A percentile compares a stretch with the other conserved stretches of the same genome.
These are phyloP conservation scores for Emberiza fucata DNA, from an alignment of 2,113 vertebrate genomes.

Conservation along the genomic window DNA sequence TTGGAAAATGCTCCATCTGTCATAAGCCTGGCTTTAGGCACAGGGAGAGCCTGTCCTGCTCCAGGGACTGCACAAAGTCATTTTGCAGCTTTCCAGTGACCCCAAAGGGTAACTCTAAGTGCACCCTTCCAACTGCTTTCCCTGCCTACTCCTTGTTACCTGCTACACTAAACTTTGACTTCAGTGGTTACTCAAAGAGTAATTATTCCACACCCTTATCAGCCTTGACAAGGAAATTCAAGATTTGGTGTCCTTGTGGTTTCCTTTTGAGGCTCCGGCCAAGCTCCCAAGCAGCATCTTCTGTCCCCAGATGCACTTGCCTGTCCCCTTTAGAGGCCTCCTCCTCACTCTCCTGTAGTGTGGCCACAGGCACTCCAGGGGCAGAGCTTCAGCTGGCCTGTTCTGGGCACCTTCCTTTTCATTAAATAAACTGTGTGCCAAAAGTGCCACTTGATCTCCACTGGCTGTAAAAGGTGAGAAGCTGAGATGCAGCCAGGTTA, in stretches of 20 bases:
- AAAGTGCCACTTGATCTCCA: neutral
- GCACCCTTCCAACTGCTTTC: neutral
- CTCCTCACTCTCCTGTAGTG: neutral
- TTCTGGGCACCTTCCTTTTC: neutral
- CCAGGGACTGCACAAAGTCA: rapidly evolving
- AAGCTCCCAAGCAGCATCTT: neutral
- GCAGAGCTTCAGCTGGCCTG: neutral
- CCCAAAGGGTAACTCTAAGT: neutral
- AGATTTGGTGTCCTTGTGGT: neutral
- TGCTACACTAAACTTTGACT: neutral
- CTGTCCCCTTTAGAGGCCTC: neutral
- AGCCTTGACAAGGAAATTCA: neutral
- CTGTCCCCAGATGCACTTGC: neutral
- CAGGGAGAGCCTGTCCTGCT: neutral
- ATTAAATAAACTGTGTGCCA: neutral
- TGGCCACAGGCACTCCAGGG: neutral
- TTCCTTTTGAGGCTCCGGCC: neutral
- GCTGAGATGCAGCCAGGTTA: neutral
- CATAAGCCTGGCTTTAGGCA: neutral
- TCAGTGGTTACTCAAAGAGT: neutral
- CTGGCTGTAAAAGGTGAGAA: neutral
- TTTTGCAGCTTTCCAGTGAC: neutral
- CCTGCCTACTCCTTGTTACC: neutral
- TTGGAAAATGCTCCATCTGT: neutral
- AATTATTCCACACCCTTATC: neutral